phyloP scores from a whole-genome alignment of 2,113 vertebrate species.

The Anser cygnoides region DNA sequence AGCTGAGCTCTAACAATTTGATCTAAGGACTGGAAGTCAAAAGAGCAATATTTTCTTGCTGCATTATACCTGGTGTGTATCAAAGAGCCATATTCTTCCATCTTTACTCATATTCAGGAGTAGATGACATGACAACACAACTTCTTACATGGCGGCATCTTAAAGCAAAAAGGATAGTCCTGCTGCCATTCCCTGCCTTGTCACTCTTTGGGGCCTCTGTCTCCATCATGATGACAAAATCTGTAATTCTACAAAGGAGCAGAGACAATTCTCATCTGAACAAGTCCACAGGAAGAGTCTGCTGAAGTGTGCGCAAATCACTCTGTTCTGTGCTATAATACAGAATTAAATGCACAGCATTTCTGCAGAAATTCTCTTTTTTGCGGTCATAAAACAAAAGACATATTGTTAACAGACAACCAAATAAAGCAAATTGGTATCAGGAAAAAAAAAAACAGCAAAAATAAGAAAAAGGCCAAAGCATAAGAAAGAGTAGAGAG shows the following conservation, averaged over 20 bases:
- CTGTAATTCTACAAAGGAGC: neutral
- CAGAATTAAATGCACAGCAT: neutral
- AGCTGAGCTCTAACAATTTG: neutral
- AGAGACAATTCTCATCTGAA: neutral
- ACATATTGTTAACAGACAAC: neutral
- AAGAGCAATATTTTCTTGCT: neutral
- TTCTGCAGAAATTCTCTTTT: neutral
- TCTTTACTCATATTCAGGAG: neutral
- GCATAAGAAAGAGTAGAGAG: neutral
- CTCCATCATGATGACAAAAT: neutral
- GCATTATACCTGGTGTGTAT: accelerated
- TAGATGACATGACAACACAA: neutral
- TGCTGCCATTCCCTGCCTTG: neutral
- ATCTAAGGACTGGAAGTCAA: neutral
- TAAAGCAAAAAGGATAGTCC: too few species aligned
- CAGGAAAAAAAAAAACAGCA: neutral
- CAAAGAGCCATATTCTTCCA: neutral
- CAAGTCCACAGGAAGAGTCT: neutral
- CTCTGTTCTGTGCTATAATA: neutral
- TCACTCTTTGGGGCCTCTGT: neutral
- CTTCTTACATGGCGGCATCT: accelerated
- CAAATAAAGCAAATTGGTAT: neutral
- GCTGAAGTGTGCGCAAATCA: neutral
- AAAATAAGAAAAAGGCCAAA: neutral
- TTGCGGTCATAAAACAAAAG: neutral